Evolutionary conservation across 2,797 vertebrate species (phyloP).

Genomic region (Falco peregrinus): DNA sequence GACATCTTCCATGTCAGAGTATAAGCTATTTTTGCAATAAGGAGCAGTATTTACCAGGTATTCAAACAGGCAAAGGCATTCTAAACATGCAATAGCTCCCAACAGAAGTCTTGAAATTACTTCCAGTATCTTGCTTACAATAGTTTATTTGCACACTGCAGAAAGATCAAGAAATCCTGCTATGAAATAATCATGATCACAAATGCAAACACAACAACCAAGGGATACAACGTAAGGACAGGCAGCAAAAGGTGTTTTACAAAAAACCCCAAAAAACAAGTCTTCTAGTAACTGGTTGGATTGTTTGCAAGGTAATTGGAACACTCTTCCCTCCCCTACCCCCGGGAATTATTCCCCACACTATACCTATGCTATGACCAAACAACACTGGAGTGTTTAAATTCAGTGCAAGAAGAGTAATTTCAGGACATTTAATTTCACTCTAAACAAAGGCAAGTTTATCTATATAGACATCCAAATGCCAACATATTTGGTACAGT

Average conservation of each 20-base stretch:
- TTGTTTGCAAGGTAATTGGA: conserved; percentile 50
- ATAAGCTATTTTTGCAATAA: conserved; percentile 58
- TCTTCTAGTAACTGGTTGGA: conserved; percentile 44
- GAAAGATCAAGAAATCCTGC: conserved; percentile 70
- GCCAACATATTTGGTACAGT: conserved; percentile 67
- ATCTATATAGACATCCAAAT: conserved; percentile 60
- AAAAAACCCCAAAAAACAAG: not conserved
- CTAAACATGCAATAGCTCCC: conserved; percentile 66
- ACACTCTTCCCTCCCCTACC: conserved; percentile 8
- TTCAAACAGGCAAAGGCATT: conserved; percentile 52
- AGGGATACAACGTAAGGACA: conserved; percentile 66
- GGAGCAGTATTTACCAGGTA: conserved; percentile 59
- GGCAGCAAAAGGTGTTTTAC: conserved; percentile 63
- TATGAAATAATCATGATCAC: too few species aligned
- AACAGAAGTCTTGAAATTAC: conserved; percentile 69
- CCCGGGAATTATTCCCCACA: conserved; percentile 44
- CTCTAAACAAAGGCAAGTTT: conserved; percentile 65
- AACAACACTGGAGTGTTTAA: conserved; percentile 75
- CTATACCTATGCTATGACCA: conserved; percentile 29
- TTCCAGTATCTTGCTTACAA: conserved; percentile 77
- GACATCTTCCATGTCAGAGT: conserved; percentile 61
- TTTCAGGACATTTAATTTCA: conserved; percentile 66
- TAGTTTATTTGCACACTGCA: conserved; percentile 74
- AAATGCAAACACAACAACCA: conserved; percentile 46
- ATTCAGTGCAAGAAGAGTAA: conserved; percentile 77